Evolutionary conservation across 2,888 invertebrate species (phyloP), one percentile per base, ranked within the genome.

Genomic region (Hirtodrosophila cameraria): DNA sequence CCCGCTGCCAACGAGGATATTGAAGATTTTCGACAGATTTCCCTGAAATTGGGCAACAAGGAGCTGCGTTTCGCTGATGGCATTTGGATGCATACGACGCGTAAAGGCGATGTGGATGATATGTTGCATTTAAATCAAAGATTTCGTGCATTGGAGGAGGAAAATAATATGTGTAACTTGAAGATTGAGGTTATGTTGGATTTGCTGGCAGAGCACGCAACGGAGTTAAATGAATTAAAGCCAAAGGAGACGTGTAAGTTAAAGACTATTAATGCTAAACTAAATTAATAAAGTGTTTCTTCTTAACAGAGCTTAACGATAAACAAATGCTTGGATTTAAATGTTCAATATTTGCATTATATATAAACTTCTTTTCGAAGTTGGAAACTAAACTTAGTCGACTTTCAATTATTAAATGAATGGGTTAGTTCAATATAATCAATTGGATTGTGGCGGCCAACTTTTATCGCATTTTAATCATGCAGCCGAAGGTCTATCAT

Each of bases 121-220:
- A n/a, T n/a, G n/a, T n/a, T n/a, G n/a, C n/a, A n/a, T n/a, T n/a
- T n/a, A n/a, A n/a, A n/a, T n/a, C n/a, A 85, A 3, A 89, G 88
- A 49, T 59, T 90, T 1, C 89, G 88, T 18, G 68, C 69, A 0
- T 60, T 91, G 15, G 91, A 91, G 53, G 89, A 88, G 49, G 89
- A 90, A 54, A 90, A 90, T 43, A 90, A 90, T 64, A 85, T 90
- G 75, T 87, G 88, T 58, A 81, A 89, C 67, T 46, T 91, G 1
- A 91, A 91, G 65, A 85, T 90, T 23, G 91, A 91, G 43, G 86
- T 91, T 2, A 78, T 91, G 58, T 57, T 91, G 50, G 91, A 91
- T 75, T 68, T 91, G 28, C 52, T 91, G 18, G 88, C 91, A 1
- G 91, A 91, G 59, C 88, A 90, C 64, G 81, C 89, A 1, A 73